Percentiles rank a stretch among this genome's conserved stretches.
Conservation (phyloP, 2,888 invertebrate species). For the Sesia bembeciformis region DNA sequence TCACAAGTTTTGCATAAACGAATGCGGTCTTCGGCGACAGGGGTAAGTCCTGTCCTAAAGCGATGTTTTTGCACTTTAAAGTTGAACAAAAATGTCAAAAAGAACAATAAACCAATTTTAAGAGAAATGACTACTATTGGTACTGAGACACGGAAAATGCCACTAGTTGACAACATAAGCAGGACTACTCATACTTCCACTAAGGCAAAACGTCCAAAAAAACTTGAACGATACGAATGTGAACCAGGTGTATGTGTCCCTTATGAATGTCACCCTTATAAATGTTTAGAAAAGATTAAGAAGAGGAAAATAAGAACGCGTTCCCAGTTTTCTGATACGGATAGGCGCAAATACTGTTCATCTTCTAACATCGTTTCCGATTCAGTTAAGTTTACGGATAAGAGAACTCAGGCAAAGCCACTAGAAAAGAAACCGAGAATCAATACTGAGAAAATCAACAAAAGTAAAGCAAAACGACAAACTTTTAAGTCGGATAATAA, state of each 20-base stretch:
- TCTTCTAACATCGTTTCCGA: neutral
- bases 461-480: too few relatives aligned
- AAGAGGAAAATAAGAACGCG: neutral
- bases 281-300: conserved; percentile 24
- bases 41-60: neutral
- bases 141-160: neutral
- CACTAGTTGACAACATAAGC: neutral
- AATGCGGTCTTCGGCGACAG: neutral
- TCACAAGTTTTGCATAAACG: neutral
- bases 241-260: conserved; percentile 27
- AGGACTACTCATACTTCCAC: neutral
- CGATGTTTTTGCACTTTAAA: neutral
- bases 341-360: neutral
- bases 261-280: conserved; percentile 24
- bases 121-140: neutral
- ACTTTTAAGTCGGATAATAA: neutral
- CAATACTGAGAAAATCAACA: too few relatives aligned
- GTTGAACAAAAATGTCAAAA: neutral
- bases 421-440: too few relatives aligned
- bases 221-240: conserved; percentile 20
- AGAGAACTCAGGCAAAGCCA: neutral
- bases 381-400: neutral
- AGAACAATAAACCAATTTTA: neutral
- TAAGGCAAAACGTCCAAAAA: conserved; percentile 1
- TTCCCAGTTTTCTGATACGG: too few relatives aligned